Base-by-base conservation (phyloP, 1,140 invertebrate species). In the Drosophila suzukii region DNA sequence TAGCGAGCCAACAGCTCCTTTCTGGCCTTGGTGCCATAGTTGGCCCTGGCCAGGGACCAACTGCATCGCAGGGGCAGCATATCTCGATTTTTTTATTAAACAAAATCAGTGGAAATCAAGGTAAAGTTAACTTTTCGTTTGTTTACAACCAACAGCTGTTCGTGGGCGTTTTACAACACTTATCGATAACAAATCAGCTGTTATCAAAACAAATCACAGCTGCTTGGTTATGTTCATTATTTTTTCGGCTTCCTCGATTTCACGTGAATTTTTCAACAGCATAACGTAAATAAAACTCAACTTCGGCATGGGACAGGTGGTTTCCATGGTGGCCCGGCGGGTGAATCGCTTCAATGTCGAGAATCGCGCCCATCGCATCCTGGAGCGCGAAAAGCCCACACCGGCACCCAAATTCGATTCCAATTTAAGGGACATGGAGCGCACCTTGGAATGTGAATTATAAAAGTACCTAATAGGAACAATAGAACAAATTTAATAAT, bases 331-430 rank as follows among this genome's bases (percentile, higher is more conserved):
- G 12, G 79, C 76, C 27, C 91, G 93, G 34, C 93, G 94, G 27
- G 57, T 94, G 3, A 93, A 93, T 77, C 93, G 93, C 44, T 96
- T 95, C 75, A 96, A 96, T 91, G 93, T 96, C 7, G 96, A 96
- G 84, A 95, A 94, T 85, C 93, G 96, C 68, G 95, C 95, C 12
- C 94, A 95, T 76, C 94, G 94, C 82, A 82, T 95, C 15, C 94
- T 97, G 73, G 91, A 92, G 38, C 94, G 94, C 89, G 93, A 95
- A 41, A 97, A 96, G 92, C 95, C 95, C 12, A 90, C 78, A 27
- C 92, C 94, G 36, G 96, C 96, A 24, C 96, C 96, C 0, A 94
- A 92, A 75, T 94, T 95, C 89, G 91, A 94, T 8, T 92, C 93
- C 2, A 94, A 94, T 50, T 43, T 94, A 44, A 93, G 94, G 74